A percentile compares a stretch with the other conserved stretches of the same genome.
These are phyloP conservation scores for Diplolepis rosae DNA, from an alignment of 2,888 invertebrate genomes.

Conservation along the genomic window DNA sequence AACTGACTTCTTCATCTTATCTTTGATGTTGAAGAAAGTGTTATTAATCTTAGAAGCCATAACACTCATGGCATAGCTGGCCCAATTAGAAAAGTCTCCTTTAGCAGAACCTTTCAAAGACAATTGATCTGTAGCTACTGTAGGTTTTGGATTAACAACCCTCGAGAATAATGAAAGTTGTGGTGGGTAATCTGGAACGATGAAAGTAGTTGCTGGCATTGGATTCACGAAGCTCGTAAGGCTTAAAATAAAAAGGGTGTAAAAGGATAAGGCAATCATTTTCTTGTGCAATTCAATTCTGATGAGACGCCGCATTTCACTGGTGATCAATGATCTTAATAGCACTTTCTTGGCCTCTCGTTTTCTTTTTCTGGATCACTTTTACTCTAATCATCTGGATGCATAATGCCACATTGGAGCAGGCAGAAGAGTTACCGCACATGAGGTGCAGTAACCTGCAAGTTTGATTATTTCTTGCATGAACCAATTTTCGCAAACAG, in stretches of 20 bases:
- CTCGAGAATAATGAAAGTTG: conserved; percentile 45
- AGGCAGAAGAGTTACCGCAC: not conserved
- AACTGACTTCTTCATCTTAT: conserved; percentile 23
- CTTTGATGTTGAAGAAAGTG: conserved; percentile 52
- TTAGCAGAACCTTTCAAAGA: conserved; percentile 60
- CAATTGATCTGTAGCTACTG: conserved; percentile 56
- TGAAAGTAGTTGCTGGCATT: conserved; percentile 31
- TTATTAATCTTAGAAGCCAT: conserved; percentile 69
- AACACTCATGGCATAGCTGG: conserved; percentile 65
- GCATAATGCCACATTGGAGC: not conserved
- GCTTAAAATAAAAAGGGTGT: not conserved
- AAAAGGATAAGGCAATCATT: not conserved
- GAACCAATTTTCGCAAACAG: not conserved
- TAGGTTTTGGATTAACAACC: conserved; percentile 60
- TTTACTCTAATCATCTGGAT: conserved; percentile 23
- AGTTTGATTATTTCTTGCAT: not conserved
- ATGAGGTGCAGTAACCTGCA: conserved; percentile 3
- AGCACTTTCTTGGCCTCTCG: not conserved
- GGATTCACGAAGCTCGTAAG: conserved; percentile 4
- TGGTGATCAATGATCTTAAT: not conserved
- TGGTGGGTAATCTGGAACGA: conserved; percentile 26
- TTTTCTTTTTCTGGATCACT: conserved; percentile 13
- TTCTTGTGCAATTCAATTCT: not conserved
- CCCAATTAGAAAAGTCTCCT: conserved; percentile 66
- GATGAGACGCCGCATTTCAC: conserved; percentile 5